A percentile compares a stretch with the other conserved stretches of the same genome.
Evolutionary conservation across 2,888 invertebrate species (phyloP).

Genomic region (Choreutis nemorana): DNA sequence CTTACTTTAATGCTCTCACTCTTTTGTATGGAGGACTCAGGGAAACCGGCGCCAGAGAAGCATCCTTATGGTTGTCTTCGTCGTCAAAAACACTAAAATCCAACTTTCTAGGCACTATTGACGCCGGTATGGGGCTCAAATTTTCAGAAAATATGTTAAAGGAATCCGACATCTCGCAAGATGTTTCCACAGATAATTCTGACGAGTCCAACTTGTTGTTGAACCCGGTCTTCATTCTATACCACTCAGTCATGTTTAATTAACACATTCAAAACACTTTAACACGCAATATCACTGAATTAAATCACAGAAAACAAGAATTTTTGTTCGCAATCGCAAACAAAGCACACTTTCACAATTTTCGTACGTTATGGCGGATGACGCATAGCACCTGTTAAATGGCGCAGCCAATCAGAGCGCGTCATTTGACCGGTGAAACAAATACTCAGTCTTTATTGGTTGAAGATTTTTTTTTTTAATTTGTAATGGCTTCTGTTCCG

Average conservation of each 20-base stretch:
- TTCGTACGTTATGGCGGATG: slow-evolving; percentile 58
- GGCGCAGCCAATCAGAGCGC: slow-evolving; percentile 33
- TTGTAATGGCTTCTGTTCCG: slow-evolving; percentile 15
- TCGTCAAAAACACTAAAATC: slow-evolving; percentile 59
- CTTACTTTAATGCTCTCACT: slow-evolving; percentile 65
- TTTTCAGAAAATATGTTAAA: slow-evolving; percentile 69
- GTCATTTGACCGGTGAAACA: slow-evolving; percentile 44
- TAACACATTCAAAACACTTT: slow-evolving; percentile 36
- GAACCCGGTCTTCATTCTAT: slow-evolving; percentile 47
- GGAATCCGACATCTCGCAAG: slow-evolving; percentile 70
- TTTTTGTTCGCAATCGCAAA: slow-evolving; percentile 13
- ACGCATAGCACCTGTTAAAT: slow-evolving; percentile 60
- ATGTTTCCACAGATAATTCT: slow-evolving; percentile 66
- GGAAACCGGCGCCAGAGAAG: slow-evolving; percentile 33
- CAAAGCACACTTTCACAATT: slow-evolving; percentile 52
- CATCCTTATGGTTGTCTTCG: slow-evolving; percentile 38
- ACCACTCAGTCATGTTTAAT: slow-evolving; percentile 51
- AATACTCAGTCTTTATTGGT: slow-evolving; percentile 40
- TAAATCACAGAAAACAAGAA: slow-evolving; percentile 1
- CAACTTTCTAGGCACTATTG: slow-evolving; percentile 67
- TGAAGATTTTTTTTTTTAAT: slow-evolving; percentile 30
- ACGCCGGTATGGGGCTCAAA: slow-evolving; percentile 61
- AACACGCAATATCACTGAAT: slow-evolving; percentile 26
- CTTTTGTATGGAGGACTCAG: slow-evolving; percentile 67
- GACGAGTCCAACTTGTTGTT: slow-evolving; percentile 51